A percentile compares a stretch with the other conserved stretches of the same genome.
phyloP scores from a whole-genome alignment of 2,888 invertebrate species.

The Nomada fucata region DNA sequence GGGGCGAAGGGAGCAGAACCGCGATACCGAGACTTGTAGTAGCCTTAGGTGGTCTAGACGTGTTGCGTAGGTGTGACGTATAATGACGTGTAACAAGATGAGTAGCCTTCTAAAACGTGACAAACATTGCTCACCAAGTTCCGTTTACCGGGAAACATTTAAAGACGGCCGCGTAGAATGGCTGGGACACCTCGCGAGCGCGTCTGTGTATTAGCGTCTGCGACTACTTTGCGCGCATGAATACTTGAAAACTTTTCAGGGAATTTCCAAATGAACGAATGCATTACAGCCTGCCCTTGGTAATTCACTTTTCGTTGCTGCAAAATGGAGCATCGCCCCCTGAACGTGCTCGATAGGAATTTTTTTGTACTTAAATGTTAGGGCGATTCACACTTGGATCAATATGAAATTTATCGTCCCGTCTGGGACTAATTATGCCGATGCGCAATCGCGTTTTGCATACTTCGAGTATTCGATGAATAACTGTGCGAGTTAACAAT shows the following conservation, averaged over 20 bases:
- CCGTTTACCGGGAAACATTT: constrained; percentile 47
- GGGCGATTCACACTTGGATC: no score
- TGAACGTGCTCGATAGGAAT: neutral
- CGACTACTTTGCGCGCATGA: neutral
- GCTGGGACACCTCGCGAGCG: neutral
- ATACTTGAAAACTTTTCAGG: constrained; percentile 17
- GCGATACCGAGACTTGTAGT: constrained; percentile 42
- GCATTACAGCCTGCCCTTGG: neutral
- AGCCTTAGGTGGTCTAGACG: constrained; percentile 59
- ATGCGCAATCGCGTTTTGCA: no score
- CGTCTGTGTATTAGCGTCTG: constrained; percentile 10
- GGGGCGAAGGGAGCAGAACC: constrained; percentile 37
- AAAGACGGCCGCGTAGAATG: constrained; percentile 20
- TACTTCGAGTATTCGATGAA: no score
- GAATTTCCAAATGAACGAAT: constrained; percentile 24
- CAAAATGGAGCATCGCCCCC: neutral
- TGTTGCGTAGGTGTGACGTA: constrained; percentile 47
- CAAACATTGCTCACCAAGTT: constrained; percentile 52
- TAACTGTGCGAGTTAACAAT: no score
- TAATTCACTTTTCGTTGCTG: neutral
- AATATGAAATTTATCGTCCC: no score
- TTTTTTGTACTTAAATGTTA: neutral
- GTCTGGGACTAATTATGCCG: no score
- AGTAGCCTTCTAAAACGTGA: constrained; percentile 56
- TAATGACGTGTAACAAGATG: constrained; percentile 58